Evolutionary conservation across 2,888 invertebrate species (phyloP).

Genomic region (Philhelius pedissequus): DNA sequence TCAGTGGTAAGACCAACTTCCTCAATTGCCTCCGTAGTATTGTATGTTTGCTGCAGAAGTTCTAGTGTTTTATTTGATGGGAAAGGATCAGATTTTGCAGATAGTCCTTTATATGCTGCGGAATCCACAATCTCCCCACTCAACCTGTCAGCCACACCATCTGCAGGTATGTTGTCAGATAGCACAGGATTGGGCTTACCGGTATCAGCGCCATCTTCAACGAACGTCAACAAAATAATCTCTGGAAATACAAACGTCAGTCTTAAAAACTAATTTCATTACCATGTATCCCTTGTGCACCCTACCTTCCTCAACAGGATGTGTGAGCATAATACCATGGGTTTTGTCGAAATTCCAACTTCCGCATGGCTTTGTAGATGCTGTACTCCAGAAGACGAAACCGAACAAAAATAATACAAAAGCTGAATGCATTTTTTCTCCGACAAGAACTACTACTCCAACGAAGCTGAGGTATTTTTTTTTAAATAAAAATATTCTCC

Average conservation of each 20-base stretch:
- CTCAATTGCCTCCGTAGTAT: not conserved
- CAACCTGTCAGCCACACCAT: not conserved
- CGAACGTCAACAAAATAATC: not conserved
- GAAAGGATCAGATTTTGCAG: not conserved
- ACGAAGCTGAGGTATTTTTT: not conserved
- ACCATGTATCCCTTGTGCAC: not conserved
- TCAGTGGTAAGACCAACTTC: not conserved
- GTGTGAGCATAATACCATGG: not conserved
- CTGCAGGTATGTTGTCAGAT: not conserved
- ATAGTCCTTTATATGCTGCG: not conserved
- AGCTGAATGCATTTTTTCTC: not conserved
- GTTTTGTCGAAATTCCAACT: not conserved
- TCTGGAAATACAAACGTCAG: not conserved
- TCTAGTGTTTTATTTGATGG: not conserved
- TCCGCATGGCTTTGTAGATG: not conserved
- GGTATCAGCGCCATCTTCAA: not conserved
- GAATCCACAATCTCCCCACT: constrained; percentile 9
- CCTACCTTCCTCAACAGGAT: constrained; percentile 4
- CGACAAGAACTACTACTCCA: too few relatives aligned
- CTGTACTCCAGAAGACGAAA: not conserved
- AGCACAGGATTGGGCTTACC: not conserved
- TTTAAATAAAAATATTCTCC: not conserved
- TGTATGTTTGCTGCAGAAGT: not conserved
- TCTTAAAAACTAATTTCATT: not conserved
- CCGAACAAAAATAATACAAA: not conserved